Evolutionary conservation across 2,113 vertebrate genomes (phyloP).

Genomic region (Xiphias gladius): DNA sequence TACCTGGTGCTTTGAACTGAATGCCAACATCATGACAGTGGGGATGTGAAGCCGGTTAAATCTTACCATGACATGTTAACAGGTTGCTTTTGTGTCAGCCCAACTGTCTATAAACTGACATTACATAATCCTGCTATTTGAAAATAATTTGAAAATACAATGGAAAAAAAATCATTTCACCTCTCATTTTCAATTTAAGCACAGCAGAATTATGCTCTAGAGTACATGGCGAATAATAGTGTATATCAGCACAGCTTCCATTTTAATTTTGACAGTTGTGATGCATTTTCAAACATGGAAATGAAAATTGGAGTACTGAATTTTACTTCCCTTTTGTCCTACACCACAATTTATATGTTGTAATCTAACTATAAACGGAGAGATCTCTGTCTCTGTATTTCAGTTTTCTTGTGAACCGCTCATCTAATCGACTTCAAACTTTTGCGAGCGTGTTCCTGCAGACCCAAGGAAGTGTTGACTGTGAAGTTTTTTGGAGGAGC

Average conservation of each 20-base stretch:
- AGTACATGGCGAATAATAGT: not conserved
- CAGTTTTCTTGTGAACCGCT: no score
- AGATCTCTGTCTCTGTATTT: no score
- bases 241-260: not conserved
- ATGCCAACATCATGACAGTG: not conserved
- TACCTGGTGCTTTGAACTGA: not conserved
- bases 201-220: not conserved
- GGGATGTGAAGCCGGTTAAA: no score
- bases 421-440: no score
- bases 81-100: not conserved
- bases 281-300: conserved; percentile 16
- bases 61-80: no score
- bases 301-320: not conserved
- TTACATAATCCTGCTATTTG: not conserved
- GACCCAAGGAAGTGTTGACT: no score
- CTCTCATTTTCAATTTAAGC: not conserved
- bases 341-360: not conserved
- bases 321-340: not conserved
- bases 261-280: not conserved
- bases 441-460: no score
- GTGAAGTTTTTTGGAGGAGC: no score
- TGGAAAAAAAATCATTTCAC: not conserved
- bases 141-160: conserved; percentile 3
- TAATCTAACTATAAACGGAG: not conserved
- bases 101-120: not conserved